A percentile compares a stretch with the other conserved stretches of the same genome.
Conservation (phyloP, 2,113 vertebrate genomes). For the Trichechus manatus region DNA sequence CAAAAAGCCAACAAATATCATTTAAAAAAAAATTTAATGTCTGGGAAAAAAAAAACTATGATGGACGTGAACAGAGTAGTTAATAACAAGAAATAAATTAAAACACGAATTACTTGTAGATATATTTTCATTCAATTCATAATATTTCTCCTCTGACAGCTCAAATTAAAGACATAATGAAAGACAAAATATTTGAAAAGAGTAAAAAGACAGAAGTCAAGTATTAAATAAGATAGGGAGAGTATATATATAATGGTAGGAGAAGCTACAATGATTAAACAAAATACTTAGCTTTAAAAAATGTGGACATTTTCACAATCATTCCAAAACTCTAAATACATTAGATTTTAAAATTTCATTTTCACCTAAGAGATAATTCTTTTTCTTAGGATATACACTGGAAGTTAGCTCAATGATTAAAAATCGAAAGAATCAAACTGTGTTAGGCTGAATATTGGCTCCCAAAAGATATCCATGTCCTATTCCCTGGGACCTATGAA, state of each 20-base stretch:
- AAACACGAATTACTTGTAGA: background rate
- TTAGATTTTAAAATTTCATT: slow-evolving; percentile 33
- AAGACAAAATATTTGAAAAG: slow-evolving; percentile 35
- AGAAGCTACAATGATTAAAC: background rate
- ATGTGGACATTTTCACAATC: background rate
- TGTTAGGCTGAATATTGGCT: background rate
- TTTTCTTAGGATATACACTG: background rate
- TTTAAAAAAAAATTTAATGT: slow-evolving; percentile 38
- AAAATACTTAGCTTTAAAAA: slow-evolving; percentile 4
- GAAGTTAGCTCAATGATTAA: background rate
- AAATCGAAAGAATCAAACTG: background rate
- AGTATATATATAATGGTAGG: background rate
- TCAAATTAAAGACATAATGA: background rate
- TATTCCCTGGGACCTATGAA: background rate
- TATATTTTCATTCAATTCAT: background rate
- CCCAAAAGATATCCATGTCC: background rate
- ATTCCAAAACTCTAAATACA: background rate
- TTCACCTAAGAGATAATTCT: slow-evolving; percentile 4
- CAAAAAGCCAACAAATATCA: slow-evolving; percentile 39
- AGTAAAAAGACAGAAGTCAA: background rate
- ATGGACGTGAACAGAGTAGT: background rate
- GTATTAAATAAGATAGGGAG: background rate
- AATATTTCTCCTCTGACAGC: background rate
- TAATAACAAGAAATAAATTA: slow-evolving; percentile 29
- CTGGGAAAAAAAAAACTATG: slow-evolving; percentile 16